Base-by-base conservation (phyloP, 37 sponge, comb jelly and placozoan genomes). In the Tethya wilhelma region DNA sequence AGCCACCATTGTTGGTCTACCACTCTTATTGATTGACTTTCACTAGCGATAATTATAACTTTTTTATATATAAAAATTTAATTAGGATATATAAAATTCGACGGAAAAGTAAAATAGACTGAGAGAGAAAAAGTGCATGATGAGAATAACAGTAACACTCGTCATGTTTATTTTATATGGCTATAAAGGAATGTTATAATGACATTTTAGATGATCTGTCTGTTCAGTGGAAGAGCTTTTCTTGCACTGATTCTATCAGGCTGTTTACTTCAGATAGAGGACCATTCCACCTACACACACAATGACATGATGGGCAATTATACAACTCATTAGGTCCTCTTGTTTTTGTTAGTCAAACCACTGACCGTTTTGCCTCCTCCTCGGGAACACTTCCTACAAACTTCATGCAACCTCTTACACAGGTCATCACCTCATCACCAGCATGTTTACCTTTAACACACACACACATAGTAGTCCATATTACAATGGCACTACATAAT, bases 341-440 rank as follows among this genome's bases (percentile, higher is more conserved):
- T n/a, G 64, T 22, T 62, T 62, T 62, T 62, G 64, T 62, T 62
- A 9, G 8, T 62, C 30, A 8, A 12, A 60, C 17, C 49, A 17
- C 44, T 65, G 25, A 80, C 81, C 59, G 57, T 3, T 70, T 41
- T 20, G 4, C 41, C 4, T 80, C 37, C 36, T 79, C 67, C 6
- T 66, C 56, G 0, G 56, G 26, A 4, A 79, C n/a, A 5, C 68
- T 38, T 44, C 32, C 68, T 38, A 79, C 38, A 31, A 67, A 53
- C 56, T 67, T 44, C 55, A 79, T 3, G 7, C 38, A 44, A 39
- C 43, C 23, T n/a, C 68, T 66, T 8, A 67, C 55, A 67, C 79
- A 79, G 6, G 34, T 38, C 49, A 79, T 1, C 40, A 67, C 12
- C 53, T 79, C 79, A 56, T 79, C 79, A 28, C 68, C 68, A 38